Conservation (phyloP, 2,888 invertebrate genomes). For the Ctena decussata region DNA sequence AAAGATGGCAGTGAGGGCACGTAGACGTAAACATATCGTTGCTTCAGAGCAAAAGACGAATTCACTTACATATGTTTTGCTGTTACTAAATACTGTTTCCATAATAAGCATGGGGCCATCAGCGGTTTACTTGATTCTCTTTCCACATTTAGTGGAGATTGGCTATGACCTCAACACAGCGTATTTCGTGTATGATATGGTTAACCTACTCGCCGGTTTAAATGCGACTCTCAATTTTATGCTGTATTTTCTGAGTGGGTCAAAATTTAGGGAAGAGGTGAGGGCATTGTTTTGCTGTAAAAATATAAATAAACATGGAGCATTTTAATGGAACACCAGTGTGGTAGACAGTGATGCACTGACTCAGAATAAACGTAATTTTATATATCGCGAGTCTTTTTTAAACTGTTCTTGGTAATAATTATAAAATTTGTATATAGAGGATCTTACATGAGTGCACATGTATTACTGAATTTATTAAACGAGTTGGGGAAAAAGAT, state of each 20-base stretch:
- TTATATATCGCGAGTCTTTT: too few species aligned
- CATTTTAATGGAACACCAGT: too few species aligned
- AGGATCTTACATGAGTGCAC: too few species aligned
- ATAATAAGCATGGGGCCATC: slow-evolving; percentile 64
- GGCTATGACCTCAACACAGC: background rate
- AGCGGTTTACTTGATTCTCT: slow-evolving; percentile 65
- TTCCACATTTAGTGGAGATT: background rate
- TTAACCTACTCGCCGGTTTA: background rate
- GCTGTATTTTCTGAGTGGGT: background rate
- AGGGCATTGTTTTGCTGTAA: background rate
- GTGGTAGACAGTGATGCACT: too few species aligned
- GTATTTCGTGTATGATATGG: background rate
- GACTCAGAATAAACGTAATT: too few species aligned
- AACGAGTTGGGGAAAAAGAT: too few species aligned
- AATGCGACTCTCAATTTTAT: background rate
- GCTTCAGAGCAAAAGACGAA: background rate
- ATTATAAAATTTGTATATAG: too few species aligned
- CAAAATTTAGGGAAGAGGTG: background rate
- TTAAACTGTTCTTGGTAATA: too few species aligned
- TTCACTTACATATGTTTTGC: background rate
- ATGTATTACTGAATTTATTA: too few species aligned
- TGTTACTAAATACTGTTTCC: slow-evolving; percentile 25
- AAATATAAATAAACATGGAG: background rate
- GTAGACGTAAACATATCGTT: background rate
- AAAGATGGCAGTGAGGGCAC: slow-evolving; percentile 8